Evolutionary conservation across 2,797 vertebrate genomes (phyloP), one percentile per base, ranked within the genome.

Genomic region (Ctenopoma kingsleyae): DNA sequence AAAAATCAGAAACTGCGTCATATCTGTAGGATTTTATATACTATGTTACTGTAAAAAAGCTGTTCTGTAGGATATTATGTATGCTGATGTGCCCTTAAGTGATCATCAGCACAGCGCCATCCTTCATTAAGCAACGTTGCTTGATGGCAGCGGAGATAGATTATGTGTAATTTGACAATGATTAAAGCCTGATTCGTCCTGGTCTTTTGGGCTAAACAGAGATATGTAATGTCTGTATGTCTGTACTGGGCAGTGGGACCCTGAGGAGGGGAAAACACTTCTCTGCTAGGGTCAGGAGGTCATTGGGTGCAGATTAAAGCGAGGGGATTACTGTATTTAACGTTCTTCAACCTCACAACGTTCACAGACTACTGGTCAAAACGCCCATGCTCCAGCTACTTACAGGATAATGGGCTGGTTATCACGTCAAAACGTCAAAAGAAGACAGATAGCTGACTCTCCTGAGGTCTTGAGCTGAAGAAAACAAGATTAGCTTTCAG

Each of bases 251-350:
- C 80, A 77, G 84, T 52, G 76, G 83, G 78, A 85, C 89, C 82
- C 90, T 22, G 27, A 90, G 87, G 93, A 93, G 50, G 75, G 57
- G 81, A 91, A 83, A 90, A 88, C 75, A 85, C 80, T 83, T 69
- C 56, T 73, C 62, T n/a, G 64, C 71, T 32, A 15, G 72, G 91
- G 93, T 93, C 92, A 91, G 25, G 60, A 75, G 93, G 91, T 93
- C 91, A 90, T 38, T 79, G 83, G 85, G 87, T 87, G 81, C 86
- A 89, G 89, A 95, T 92, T 94, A 90, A 92, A 92, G 93, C 89
- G 93, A 91, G 90, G 87, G 91, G 90, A 93, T 94, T 92, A 93
- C 90, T 90, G 89, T 90, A 92, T 93, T 92, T 90, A 93, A 90
- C 51, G 72, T 87, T 90, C 85, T 87, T 63, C 77, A 82, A 74